A percentile compares a stretch with the other conserved stretches of the same genome.
These are phyloP conservation scores for Trichonephila clavipes DNA, from an alignment of 1,140 invertebrate genomes.

Conservation along the genomic window DNA sequence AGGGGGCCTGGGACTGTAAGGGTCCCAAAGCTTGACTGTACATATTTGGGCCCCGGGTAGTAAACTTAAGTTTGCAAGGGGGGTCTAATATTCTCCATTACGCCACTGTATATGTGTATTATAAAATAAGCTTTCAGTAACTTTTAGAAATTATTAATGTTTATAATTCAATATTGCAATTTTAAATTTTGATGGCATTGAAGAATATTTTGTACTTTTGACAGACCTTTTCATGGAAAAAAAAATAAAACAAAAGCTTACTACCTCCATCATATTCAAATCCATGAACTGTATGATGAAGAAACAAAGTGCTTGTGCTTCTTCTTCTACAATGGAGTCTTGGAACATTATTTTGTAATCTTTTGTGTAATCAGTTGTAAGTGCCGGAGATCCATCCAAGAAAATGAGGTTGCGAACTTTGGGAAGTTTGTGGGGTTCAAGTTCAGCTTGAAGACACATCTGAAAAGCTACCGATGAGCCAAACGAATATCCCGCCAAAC, in stretches of 20 bases:
- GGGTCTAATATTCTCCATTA: too few relatives aligned
- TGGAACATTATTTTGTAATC: slow-evolving; percentile 82
- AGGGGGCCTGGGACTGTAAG: too few relatives aligned
- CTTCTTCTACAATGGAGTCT: slow-evolving; percentile 77
- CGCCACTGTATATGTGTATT: too few relatives aligned
- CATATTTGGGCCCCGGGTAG: too few relatives aligned
- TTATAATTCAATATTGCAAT: too few relatives aligned
- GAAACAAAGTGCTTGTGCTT: slow-evolving; percentile 88
- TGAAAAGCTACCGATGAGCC: slow-evolving; percentile 95
- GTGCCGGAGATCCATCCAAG: slow-evolving; percentile 95
- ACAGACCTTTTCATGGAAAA: too few relatives aligned
- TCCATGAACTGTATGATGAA: slow-evolving; percentile 91
- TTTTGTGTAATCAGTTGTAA: slow-evolving; percentile 89
- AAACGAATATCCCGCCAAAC: slow-evolving; percentile 95
- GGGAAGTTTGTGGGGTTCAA: slow-evolving; percentile 84
- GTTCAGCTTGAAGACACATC: slow-evolving; percentile 92
- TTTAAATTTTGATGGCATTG: too few relatives aligned
- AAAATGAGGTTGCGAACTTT: slow-evolving; percentile 84
- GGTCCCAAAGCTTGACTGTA: too few relatives aligned
- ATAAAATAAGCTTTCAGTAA: too few relatives aligned
- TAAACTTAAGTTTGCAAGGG: too few relatives aligned
- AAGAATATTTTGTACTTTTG: too few relatives aligned
- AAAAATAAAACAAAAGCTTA: slow-evolving; percentile 79
- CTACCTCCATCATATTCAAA: slow-evolving; percentile 88
- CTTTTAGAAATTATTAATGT: too few relatives aligned